Evolutionary conservation across 2,113 vertebrate genomes (phyloP).

Genomic region (Chaetops frenatus): DNA sequence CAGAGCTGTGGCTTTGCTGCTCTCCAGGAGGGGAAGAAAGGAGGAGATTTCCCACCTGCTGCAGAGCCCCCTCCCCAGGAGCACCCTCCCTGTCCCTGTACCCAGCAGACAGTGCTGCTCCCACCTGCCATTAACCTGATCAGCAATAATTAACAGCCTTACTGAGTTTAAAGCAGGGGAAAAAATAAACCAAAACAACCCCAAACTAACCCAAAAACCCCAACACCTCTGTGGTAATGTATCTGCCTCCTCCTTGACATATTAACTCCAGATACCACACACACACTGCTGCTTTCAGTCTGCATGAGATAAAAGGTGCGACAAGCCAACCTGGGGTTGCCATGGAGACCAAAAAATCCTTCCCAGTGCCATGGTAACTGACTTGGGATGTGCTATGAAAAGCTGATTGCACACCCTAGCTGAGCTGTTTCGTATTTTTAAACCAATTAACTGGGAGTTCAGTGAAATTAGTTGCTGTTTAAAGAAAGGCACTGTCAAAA

Average conservation of each 20-base stretch:
- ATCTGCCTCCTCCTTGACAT: background rate
- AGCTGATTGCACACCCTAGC: constrained; percentile 62
- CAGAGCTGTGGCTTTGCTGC: rapidly evolving
- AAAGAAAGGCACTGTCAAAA: constrained; percentile 1
- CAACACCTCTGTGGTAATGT: background rate
- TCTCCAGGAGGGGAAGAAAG: background rate
- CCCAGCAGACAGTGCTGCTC: background rate
- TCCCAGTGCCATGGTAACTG: constrained; percentile 82
- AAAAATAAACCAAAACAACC: too few species aligned
- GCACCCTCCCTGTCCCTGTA: background rate
- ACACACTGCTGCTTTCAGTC: constrained; percentile 15
- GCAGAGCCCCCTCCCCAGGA: background rate
- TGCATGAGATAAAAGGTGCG: constrained; percentile 55
- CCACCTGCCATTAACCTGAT: background rate
- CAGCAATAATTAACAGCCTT: background rate
- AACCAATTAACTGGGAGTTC: constrained; percentile 68
- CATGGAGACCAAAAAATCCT: constrained; percentile 79
- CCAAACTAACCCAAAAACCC: background rate
- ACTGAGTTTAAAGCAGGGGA: background rate
- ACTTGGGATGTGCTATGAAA: constrained; percentile 67
- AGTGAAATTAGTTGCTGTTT: constrained; percentile 35
- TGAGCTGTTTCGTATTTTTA: constrained; percentile 69
- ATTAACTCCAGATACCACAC: constrained; percentile 38
- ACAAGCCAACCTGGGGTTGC: constrained; percentile 74
- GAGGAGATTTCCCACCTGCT: background rate